phyloP scores from a whole-genome alignment of 2,113 vertebrate species.

The Sylvicapra grimmia region DNA sequence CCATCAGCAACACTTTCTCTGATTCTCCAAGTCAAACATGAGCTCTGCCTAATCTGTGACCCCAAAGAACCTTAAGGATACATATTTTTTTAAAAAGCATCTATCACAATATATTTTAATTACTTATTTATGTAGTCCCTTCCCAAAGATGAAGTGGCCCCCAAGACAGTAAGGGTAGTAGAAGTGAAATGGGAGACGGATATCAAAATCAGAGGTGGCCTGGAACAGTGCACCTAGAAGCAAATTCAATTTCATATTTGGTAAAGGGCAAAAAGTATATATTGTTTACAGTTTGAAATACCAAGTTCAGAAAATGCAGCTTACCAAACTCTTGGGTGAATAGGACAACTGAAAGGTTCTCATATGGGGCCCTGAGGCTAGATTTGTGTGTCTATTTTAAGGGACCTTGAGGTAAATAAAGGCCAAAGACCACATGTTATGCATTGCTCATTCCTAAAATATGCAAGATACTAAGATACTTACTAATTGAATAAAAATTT shows the following conservation, averaged over 20 bases:
- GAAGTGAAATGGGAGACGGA: background rate
- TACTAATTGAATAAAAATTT: background rate
- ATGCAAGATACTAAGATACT: background rate
- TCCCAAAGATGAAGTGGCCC: background rate
- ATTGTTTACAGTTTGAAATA: slow-evolving; percentile 10
- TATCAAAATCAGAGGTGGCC: background rate
- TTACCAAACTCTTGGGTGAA: background rate
- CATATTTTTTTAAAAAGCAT: background rate
- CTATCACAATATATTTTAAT: background rate
- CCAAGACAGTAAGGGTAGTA: background rate
- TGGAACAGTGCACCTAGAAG: background rate
- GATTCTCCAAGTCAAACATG: background rate
- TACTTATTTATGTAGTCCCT: background rate
- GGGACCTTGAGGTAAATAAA: background rate
- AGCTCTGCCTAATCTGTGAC: background rate
- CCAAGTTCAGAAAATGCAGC: slow-evolving; percentile 16
- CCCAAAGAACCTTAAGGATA: background rate
- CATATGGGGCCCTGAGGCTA: background rate
- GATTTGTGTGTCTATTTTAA: background rate
- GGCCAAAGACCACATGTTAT: background rate
- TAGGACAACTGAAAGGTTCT: background rate
- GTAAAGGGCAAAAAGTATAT: background rate
- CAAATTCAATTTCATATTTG: background rate
- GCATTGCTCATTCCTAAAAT: background rate
- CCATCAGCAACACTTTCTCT: background rate